A percentile compares a stretch with the other conserved stretches of the same genome.
These are phyloP conservation scores for Gymnoscopelus braueri DNA, from an alignment of 2,797 vertebrate species.

Conservation along the genomic window DNA sequence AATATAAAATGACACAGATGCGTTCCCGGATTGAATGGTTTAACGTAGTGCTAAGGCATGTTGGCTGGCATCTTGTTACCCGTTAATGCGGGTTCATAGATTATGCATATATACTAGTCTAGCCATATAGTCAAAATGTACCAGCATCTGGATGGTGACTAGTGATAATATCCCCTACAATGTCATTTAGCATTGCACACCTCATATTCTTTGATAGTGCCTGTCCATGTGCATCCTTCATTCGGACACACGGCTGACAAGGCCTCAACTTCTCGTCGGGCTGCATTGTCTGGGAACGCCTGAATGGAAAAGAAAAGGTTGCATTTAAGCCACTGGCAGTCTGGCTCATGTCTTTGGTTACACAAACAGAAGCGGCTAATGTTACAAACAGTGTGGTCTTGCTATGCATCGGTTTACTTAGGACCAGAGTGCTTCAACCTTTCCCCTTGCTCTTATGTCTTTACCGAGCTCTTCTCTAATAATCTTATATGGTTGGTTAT, in stretches of 20 bases:
- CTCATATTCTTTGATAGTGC: slow-evolving; percentile 96
- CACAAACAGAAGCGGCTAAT: slow-evolving; percentile 6
- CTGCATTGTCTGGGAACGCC: slow-evolving; percentile 97
- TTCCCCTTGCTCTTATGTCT: slow-evolving; percentile 37
- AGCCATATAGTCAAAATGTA: neutral
- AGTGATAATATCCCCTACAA: neutral
- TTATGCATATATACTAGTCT: too few species aligned
- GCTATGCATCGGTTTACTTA: slow-evolving; percentile 36
- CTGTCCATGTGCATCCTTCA: slow-evolving; percentile 91
- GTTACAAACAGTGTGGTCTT: slow-evolving; percentile 20
- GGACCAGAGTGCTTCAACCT: slow-evolving; percentile 6
- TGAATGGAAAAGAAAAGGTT: slow-evolving; percentile 56
- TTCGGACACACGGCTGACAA: slow-evolving; percentile 90
- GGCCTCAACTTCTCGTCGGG: slow-evolving; percentile 93
- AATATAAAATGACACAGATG: too few species aligned
- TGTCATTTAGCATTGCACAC: slow-evolving; percentile 61
- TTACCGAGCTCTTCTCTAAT: neutral
- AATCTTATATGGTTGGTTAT: slow-evolving; percentile 18
- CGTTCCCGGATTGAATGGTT: too few species aligned
- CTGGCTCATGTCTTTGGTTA: slow-evolving; percentile 33
- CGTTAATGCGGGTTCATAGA: too few species aligned
- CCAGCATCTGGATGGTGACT: neutral
- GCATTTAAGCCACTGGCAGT: slow-evolving; percentile 11
- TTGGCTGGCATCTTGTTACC: too few species aligned
- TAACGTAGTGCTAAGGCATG: too few species aligned